These are phyloP conservation scores for Chaenodraco wilsoni DNA, from an alignment of 2,797 vertebrate species.

Conservation along the genomic window DNA sequence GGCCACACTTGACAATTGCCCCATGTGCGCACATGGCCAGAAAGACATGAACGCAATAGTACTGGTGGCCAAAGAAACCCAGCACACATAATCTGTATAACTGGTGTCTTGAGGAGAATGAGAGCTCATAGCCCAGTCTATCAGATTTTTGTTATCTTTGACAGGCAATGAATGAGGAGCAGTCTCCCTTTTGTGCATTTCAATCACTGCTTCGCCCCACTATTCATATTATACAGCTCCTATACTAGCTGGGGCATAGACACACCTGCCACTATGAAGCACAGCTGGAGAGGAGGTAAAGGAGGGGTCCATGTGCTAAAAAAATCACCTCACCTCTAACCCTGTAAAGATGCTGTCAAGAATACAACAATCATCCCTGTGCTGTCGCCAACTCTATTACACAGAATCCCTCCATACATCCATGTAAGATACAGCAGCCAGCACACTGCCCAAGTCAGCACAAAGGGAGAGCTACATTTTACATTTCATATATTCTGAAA, in stretches of 20 bases:
- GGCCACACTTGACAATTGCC: conserved; percentile 65
- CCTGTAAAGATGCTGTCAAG: conserved; percentile 48
- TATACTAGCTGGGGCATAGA: conserved; percentile 25
- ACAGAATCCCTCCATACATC: conserved; percentile 17
- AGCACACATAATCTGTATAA: conserved; percentile 30
- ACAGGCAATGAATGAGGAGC: conserved; percentile 45
- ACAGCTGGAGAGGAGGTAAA: conserved; percentile 40
- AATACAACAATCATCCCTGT: conserved; percentile 37
- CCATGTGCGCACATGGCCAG: conserved; percentile 46
- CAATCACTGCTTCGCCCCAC: conserved; percentile 35
- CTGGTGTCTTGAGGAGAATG: conserved; percentile 35
- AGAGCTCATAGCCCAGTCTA: conserved; percentile 19
- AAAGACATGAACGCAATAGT: conserved; percentile 42
- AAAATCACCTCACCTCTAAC: conserved; percentile 41
- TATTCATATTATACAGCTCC: conserved; percentile 21
- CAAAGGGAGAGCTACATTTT: background rate
- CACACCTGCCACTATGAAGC: conserved; percentile 36
- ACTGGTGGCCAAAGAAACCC: conserved; percentile 38
- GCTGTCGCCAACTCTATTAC: conserved; percentile 28
- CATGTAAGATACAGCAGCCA: conserved; percentile 15
- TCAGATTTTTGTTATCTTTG: conserved; percentile 45
- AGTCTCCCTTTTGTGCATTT: conserved; percentile 28
- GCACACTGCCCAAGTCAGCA: conserved; percentile 19
- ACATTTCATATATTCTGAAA: background rate
- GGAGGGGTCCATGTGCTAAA: conserved; percentile 21